Conservation (phyloP, 1,140 invertebrate species). For the Drosophila micromelanica region DNA sequence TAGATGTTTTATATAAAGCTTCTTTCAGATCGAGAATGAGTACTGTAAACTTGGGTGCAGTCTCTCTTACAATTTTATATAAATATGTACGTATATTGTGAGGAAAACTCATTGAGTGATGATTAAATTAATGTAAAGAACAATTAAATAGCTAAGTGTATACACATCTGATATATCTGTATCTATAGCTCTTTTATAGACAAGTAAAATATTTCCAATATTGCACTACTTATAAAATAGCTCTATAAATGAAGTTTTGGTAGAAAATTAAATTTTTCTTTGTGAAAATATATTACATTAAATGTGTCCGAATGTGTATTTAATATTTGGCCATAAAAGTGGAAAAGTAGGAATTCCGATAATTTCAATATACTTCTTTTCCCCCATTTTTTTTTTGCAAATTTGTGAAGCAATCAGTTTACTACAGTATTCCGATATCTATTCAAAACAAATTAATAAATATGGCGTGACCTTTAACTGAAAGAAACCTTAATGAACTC, state of each 20-base stretch:
- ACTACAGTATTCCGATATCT: background rate
- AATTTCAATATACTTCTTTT: no score
- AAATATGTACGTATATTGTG: constrained; percentile 5
- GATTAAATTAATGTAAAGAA: background rate
- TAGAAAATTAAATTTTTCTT: no score
- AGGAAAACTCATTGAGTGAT: background rate
- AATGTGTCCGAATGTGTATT: no score
- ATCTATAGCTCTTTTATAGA: background rate
- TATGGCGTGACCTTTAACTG: constrained; percentile 11
- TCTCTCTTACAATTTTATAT: constrained; percentile 14
- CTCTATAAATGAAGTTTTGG: no score
- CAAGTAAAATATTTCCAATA: background rate
- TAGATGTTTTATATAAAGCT: constrained; percentile 24
- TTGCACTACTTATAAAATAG: no score
- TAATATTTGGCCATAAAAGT: no score
- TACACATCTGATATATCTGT: background rate
- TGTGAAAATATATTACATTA: no score
- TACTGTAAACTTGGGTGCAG: constrained; percentile 31
- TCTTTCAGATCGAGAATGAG: constrained; percentile 3
- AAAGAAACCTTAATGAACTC: constrained; percentile 11
- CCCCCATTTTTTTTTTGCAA: no score
- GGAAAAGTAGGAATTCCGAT: no score
- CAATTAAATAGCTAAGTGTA: background rate
- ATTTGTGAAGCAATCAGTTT: no score
- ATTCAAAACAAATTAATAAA: background rate